phyloP scores from a whole-genome alignment of 2,797 vertebrate genomes.

The Morelia viridis region DNA sequence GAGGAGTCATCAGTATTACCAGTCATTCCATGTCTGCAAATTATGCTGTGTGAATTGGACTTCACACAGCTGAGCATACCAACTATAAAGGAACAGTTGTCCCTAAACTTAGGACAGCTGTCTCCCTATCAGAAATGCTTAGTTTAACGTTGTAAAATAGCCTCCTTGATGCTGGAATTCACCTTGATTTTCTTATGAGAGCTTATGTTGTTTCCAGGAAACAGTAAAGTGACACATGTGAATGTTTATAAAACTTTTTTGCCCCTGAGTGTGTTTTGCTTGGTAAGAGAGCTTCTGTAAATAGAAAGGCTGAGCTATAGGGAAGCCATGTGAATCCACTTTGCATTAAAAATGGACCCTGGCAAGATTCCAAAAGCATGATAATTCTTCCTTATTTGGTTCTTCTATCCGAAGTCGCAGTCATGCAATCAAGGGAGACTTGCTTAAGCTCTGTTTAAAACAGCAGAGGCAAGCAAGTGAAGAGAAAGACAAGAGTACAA shows the following conservation, averaged over 20 bases:
- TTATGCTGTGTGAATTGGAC: background rate
- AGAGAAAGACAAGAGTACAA: background rate
- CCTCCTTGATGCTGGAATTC: background rate
- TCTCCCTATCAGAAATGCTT: background rate
- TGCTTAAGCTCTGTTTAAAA: background rate
- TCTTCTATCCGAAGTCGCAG: background rate
- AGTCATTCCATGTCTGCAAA: background rate
- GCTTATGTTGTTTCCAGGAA: background rate
- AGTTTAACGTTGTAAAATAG: background rate
- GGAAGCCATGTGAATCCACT: conserved; percentile 32
- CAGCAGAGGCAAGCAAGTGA: background rate
- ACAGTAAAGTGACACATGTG: background rate
- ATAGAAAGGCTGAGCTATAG: conserved; percentile 4
- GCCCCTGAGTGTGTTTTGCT: fast-evolving
- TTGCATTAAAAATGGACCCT: conserved; percentile 15
- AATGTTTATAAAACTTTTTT: background rate
- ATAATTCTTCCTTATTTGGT: background rate
- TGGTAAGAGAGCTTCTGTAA: background rate
- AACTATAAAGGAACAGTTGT: background rate
- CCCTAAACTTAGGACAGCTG: background rate
- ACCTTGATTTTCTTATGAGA: conserved; percentile 1
- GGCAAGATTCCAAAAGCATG: background rate
- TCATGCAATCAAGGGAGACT: background rate
- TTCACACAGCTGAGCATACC: background rate
- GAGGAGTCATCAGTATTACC: background rate